phyloP scores from a whole-genome alignment of 2,888 invertebrate species.

The Anthophora plumipes region DNA sequence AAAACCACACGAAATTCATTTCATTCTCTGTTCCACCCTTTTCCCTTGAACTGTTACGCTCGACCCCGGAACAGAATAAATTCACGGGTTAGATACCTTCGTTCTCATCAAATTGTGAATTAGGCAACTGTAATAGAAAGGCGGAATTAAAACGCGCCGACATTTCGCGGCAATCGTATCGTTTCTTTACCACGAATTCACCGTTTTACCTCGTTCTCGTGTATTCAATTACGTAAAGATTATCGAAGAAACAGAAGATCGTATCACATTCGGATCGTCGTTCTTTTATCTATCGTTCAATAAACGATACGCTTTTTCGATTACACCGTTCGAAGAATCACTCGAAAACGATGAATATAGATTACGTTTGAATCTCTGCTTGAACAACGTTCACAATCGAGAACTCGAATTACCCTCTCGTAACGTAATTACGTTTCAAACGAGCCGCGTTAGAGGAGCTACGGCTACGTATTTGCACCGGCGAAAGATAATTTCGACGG shows the following conservation, averaged over 20 bases:
- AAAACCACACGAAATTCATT: background rate
- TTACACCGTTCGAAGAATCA: background rate
- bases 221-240: slow-evolving; percentile 1
- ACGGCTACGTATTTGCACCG: slow-evolving; percentile 18
- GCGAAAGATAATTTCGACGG: slow-evolving; percentile 36
- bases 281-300: too few species aligned
- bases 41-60: background rate
- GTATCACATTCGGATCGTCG: background rate
- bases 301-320: background rate
- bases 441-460: background rate
- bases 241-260: background rate
- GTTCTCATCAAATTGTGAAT: slow-evolving; percentile 11
- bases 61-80: background rate
- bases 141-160: slow-evolving; percentile 10
- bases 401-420: background rate
- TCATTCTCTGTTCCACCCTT: background rate
- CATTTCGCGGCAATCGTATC: slow-evolving; percentile 8
- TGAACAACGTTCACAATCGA: background rate
- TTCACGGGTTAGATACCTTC: background rate
- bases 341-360: too few species aligned
- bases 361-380: too few species aligned
- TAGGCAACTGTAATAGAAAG: slow-evolving; percentile 28
- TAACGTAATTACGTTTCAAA: background rate
- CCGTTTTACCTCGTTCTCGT: background rate
- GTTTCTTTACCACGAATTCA: background rate